Percentiles rank a stretch among this genome's conserved stretches.
Conservation (phyloP, 1,140 invertebrate genomes). For the Chironomus striatipennis region DNA sequence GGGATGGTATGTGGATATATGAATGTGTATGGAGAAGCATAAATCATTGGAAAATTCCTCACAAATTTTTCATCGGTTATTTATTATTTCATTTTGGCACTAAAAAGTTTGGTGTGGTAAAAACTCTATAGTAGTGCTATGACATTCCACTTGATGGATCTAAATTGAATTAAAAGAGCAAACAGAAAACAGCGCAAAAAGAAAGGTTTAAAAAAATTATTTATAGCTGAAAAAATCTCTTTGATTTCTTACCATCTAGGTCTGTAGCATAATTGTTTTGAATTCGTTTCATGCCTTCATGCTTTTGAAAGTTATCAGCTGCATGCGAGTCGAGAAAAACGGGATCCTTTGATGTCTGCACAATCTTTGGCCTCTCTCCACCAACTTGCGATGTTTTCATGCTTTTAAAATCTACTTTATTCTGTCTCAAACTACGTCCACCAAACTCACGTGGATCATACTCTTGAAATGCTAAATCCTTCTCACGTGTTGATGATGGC, state of each 20-base stretch:
- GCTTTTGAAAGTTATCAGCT: neutral
- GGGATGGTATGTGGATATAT: no score
- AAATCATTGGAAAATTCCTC: neutral
- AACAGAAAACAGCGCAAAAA: neutral
- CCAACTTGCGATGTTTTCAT: neutral
- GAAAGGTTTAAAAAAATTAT: neutral
- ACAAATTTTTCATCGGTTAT: neutral
- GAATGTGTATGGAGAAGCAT: neutral
- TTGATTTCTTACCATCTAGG: neutral
- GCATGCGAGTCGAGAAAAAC: neutral
- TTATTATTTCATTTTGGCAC: constrained; percentile 17
- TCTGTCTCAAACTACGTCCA: neutral
- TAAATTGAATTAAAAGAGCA: neutral
- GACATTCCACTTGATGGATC: neutral
- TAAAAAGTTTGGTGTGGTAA: constrained; percentile 11
- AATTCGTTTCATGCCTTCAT: neutral
- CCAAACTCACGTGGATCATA: constrained; percentile 37
- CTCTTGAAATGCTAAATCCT: constrained; percentile 35
- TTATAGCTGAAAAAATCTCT: neutral
- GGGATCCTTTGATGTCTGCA: constrained; percentile 9
- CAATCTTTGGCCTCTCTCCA: neutral
- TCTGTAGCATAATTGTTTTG: constrained; percentile 19
- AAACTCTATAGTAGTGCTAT: constrained; percentile 21
- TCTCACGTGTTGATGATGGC: constrained; percentile 36
- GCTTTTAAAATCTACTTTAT: constrained; percentile 1